Conservation (phyloP, 2,113 vertebrate species). For the Nyctibius bracteatus region DNA sequence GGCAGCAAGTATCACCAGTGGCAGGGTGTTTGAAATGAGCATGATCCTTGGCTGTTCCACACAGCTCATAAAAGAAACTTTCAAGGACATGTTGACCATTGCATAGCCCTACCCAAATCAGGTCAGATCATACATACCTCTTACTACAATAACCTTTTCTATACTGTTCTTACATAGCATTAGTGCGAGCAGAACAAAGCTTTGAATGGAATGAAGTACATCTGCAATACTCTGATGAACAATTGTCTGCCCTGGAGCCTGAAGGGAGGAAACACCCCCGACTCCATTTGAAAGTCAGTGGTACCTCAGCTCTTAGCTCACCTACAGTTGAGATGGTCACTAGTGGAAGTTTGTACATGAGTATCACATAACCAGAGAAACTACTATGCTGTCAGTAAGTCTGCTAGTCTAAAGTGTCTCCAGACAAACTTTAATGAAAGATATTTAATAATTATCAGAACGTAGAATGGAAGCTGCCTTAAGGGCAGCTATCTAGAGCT, state of each 20-base stretch:
- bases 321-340: not conserved
- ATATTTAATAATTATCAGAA: not conserved
- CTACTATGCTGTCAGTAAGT: not conserved
- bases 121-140: not conserved
- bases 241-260: not conserved
- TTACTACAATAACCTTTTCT: not conserved
- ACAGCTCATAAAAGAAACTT: not conserved
- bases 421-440: not conserved
- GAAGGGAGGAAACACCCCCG: not conserved
- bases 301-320: not conserved
- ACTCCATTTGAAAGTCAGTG: not conserved
- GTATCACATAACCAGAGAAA: not conserved
- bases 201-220: not conserved
- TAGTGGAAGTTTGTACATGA: not conserved
- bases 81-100: not conserved
- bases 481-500: not conserved
- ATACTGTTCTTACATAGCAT: not conserved
- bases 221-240: not conserved
- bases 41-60: accelerated
- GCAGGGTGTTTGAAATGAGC: not conserved
- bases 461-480: not conserved
- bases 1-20: not conserved
- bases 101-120: not conserved
- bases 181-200: not conserved
- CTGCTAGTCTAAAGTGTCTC: not conserved